Base-by-base conservation (phyloP, 1,140 invertebrate species). In the Radopholus similis region DNA sequence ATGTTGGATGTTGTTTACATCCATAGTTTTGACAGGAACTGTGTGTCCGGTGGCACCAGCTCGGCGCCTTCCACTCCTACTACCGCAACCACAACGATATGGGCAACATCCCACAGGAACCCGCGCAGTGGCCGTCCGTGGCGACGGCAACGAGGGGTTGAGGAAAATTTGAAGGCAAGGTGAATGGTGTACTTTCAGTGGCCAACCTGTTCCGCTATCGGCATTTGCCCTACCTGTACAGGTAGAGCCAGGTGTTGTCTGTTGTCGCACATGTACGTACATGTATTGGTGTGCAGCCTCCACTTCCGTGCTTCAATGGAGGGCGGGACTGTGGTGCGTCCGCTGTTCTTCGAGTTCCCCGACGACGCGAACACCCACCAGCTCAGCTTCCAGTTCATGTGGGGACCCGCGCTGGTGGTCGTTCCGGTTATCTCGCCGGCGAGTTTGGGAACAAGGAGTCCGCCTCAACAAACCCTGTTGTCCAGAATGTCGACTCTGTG, bases 161-260 rank as follows among this genome's bases (percentile, higher is more conserved):
- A 8, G 38, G 11, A 42, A 42, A 1, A 42, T 40, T 40, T 42
- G 38, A 1, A 13, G 11, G 1, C 6, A 51, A 51, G 9, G 15
- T 28, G 15, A 51, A 21, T 26, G 9, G 30, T 51, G 9, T 0
- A 9, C 2, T 21, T 51, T 51, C 30, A 56, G 72, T 74, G 30
- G 77, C 81, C 6, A 79, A 82, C 64, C 51, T 75, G 9, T 83
- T 80, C 58, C 57, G 81, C 6, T 82, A 82, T 55, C 64, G 62
- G 38, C 70, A 83, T 47, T 59, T 82, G 15, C 81, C 81, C 13
- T 82, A 83, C 56, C 68, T 82, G 4, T 83, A 77, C 64, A 77
- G 72, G 66, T 68, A 56, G 35, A 44, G 49, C 30, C 11, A 51
- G 11, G 1, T 42, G 11, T 42, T 13, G 18, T 42, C 18, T 42